Conservation (phyloP, 1,140 invertebrate species). For the Diuraphis noxia region DNA sequence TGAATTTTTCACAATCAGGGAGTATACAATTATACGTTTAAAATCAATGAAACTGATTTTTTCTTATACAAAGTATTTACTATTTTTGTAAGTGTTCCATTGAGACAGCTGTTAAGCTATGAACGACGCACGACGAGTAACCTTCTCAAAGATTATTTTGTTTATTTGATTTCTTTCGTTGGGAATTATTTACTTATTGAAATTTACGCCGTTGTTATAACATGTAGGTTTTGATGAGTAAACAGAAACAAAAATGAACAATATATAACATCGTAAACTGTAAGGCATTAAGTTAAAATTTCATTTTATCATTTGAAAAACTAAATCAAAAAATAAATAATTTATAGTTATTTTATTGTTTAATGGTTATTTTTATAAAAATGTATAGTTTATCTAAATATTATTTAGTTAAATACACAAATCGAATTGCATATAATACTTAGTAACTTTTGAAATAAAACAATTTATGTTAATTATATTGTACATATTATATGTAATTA, state of each 20-base stretch:
- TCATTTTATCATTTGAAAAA: no score
- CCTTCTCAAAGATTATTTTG: neutral
- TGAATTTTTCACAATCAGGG: neutral
- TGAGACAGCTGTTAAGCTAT: neutral
- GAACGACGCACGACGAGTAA: neutral
- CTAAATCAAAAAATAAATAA: neutral
- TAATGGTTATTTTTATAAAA: neutral
- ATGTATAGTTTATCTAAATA: neutral
- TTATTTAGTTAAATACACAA: neutral
- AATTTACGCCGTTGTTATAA: neutral
- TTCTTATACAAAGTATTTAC: neutral
- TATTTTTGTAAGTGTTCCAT: neutral
- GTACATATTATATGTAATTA: no score
- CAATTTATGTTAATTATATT: no score
- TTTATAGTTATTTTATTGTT: neutral
- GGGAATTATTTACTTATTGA: neutral
- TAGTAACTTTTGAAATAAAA: neutral
- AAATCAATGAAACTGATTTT: neutral
- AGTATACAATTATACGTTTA: neutral
- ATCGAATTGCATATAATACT: neutral
- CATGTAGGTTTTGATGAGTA: neutral
- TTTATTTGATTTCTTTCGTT: neutral
- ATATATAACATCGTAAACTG: no score
- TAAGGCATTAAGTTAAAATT: no score
- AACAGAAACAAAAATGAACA: neutral